Conservation (phyloP, 2,113 vertebrate genomes). For the Xenus cinereus region DNA sequence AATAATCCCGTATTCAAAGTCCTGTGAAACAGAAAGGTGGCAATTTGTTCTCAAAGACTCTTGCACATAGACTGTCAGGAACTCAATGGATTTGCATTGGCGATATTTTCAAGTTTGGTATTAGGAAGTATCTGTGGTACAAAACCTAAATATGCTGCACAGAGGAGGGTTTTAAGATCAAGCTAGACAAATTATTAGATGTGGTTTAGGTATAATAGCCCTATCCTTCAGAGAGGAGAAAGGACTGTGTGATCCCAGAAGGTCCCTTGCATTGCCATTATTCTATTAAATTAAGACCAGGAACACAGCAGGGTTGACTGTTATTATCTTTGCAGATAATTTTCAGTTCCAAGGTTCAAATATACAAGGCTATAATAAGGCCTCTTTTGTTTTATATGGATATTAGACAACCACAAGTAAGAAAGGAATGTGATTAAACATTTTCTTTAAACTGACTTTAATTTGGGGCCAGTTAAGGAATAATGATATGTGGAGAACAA, state of each 20-base stretch:
- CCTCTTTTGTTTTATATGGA: not conserved
- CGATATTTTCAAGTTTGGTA: not conserved
- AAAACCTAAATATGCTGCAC: not conserved
- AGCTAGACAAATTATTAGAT: not conserved
- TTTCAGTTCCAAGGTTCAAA: not conserved
- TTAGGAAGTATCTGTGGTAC: not conserved
- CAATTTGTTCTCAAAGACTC: not conserved
- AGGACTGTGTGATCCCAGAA: not conserved
- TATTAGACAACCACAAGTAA: not conserved
- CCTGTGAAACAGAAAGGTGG: not conserved
- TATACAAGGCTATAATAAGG: not conserved
- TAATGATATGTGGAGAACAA: not conserved
- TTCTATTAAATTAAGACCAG: conserved; percentile 28
- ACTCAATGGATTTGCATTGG: not conserved
- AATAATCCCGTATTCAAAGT: not conserved
- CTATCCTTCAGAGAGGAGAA: not conserved
- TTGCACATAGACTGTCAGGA: not conserved
- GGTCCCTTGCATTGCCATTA: not conserved
- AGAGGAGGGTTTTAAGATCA: not conserved
- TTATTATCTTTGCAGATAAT: not conserved
- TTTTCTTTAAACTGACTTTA: not conserved
- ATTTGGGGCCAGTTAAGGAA: not conserved
- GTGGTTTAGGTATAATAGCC: not conserved
- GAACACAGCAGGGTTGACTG: not conserved
- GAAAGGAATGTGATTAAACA: not conserved